A percentile compares a stretch with the other conserved stretches of the same genome.
Conservation (phyloP, 2,113 vertebrate genomes). For the Haliaeetus leucogaster region DNA sequence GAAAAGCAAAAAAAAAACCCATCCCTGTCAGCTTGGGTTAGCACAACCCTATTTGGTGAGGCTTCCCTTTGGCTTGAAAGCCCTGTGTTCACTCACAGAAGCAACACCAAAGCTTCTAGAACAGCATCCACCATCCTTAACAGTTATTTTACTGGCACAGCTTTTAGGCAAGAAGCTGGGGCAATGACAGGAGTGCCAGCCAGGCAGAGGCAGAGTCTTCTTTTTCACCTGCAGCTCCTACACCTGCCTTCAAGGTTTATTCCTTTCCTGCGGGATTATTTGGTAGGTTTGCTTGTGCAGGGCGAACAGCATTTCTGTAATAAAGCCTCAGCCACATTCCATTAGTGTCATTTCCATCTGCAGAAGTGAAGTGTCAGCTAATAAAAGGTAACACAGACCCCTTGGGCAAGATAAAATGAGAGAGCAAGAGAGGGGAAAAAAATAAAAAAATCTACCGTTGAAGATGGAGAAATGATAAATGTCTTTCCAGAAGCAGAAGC, state of each 20-base stretch:
- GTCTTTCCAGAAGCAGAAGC: conserved; percentile 31
- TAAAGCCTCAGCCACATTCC: conserved; percentile 60
- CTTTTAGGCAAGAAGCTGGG: neutral
- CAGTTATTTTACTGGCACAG: neutral
- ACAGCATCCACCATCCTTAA: neutral
- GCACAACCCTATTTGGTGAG: neutral
- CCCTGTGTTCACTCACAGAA: neutral
- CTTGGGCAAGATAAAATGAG: conserved; percentile 63
- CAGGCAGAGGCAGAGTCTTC: neutral
- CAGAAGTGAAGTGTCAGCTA: conserved; percentile 68
- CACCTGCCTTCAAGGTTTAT: conserved; percentile 7
- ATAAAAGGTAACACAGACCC: conserved; percentile 64
- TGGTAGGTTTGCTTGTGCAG: conserved; percentile 30
- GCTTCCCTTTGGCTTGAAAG: neutral
- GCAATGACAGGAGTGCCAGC: neutral
- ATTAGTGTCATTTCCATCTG: conserved; percentile 61
- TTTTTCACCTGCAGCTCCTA: neutral
- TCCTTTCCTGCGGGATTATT: neutral
- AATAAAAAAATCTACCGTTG: neutral
- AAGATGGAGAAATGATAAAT: conserved; percentile 63
- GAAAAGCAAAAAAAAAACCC: neutral
- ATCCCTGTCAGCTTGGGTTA: neutral
- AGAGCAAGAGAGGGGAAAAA: neutral
- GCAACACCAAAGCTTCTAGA: neutral
- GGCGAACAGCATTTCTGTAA: conserved; percentile 30